Evolutionary conservation across 1,140 invertebrate species (phyloP), one percentile per base, ranked within the genome.

Genomic region (Drosophila paulistorum): DNA sequence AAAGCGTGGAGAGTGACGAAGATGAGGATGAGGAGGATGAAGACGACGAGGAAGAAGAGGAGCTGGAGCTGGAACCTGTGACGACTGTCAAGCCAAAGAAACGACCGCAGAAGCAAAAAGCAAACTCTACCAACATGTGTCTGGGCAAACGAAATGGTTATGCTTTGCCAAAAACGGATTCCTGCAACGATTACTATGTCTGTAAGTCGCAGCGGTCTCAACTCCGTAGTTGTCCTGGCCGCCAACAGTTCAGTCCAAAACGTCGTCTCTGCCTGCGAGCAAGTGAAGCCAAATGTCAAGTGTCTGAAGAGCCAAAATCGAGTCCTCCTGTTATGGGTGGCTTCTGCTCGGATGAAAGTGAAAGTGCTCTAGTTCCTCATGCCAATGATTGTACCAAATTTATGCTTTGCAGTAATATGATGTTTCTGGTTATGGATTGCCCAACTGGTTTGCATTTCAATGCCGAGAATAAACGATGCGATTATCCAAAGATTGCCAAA

Each of bases 391-490:
- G 90, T 41, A 57, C 70, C 11, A 87, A 87, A n/a, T 91, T 90
- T 39, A 65, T 90, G 51, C 72, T 82, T 1, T 91, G 90, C 62
- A 75, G 71, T 57, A 85, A 89, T 7, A 74, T 68, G 76, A 72
- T 85, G 71, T 79, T 81, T 37, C 39, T 87, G 33, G 74, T 76
- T 11, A 89, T 91, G 79, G 69, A 82, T 58, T 91, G 90, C 58
- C 90, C 90, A 6, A n/a, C 11, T 13, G 90, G 90, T 2, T 60
- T 90, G 35, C 90, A 91, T 60, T 91, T 90, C n/a, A 89, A 81
- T 72, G 45, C 58, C 5, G 58, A 74, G 0, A 45, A 67, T 1
- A 66, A 66, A 0, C 90, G 86, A 2, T 91, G 90, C 41, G 90
- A 91, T 35, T 91, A 91, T 68, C 83, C 90, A 4, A 78, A 75